Evolutionary conservation across 2,888 invertebrate species (phyloP), one percentile per base, ranked within the genome.

Genomic region (Lepeophtheirus nordmannii): DNA sequence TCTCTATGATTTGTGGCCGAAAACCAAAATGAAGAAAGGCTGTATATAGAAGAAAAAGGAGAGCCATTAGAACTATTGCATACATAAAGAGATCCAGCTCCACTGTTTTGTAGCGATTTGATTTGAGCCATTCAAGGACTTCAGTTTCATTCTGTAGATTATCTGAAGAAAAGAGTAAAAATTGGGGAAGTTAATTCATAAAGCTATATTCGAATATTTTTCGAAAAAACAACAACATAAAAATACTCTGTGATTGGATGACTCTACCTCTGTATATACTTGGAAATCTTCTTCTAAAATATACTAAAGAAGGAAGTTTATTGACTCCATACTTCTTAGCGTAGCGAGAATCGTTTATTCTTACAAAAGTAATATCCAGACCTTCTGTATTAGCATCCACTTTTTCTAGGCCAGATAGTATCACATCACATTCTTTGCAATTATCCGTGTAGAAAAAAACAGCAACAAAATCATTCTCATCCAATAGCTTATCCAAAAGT

Each of bases 331-430:
- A 92, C 77, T 91, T 92, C 65, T 89, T 82, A 14, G 92, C 92
- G 74, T 91, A 92, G 56, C 90, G 82, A 0, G 87, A 82, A 75
- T 92, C 92, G 67, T 87, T 85, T 86, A 93, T 91, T 77, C 92
- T 91, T 0, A 92, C 91, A 75, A 93, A 91, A 1, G 90, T 89
- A 69, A 93, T 91, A 73, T 92, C 91, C 73, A 93, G 80, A 75
- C 89, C 89, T 74, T 92, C 91, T 0, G 90, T 90, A 77, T 94
- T 93, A 71, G 89, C 89, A 73, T 96, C 94, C 71, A 94, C 93
- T 71, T 87, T 89, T 74, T 94, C 94, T 68, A 94, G 76, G 74
- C 87, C 87, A 69, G 87, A 85, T 71, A 89, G 77, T 0, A 91
- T 88, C n/a, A 83, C 81, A 62, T 83, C 82, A 75, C 92, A 91